Evolutionary conservation across 2,797 vertebrate species (phyloP), one percentile per base, ranked within the genome.

Genomic region (Malacoraja senta): DNA sequence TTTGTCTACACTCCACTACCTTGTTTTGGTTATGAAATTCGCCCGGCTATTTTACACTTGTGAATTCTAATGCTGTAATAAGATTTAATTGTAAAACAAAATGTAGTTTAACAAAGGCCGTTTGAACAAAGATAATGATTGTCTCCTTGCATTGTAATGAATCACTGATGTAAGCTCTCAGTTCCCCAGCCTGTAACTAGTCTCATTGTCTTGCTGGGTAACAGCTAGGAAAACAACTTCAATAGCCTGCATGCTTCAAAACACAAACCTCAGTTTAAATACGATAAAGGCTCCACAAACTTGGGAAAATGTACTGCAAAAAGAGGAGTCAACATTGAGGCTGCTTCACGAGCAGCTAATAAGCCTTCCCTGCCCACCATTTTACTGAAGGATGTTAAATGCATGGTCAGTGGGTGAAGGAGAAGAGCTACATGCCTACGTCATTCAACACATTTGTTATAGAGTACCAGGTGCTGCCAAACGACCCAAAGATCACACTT

Each of bases 151-250:
- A 68, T 32, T 17, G 84, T n/a, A 35, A 88, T 88, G 61, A 88
- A 65, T 8, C 63, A n/a, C n/a, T 65, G 84, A 32, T 88, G n/a
- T 32, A 65, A 88, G 13, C 32, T n/a, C n/a, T 8, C n/a, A 17
- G n/a, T 65, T 63, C 84, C 84, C 61, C 29, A 32, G 84, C n/a
- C 84, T 88, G 84, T 88, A 88, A 88, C 61, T 68, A 19, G n/a
- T 8, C 58, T 63, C 83, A 86, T 17, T 32, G 29, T n/a, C 15
- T 88, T 35, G 7, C n/a, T 65, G 29, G n/a, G 58, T 32, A 86
- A 32, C 4, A 8, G 24, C 17, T 35, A 68, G 84, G 17, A 68
- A 68, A 68, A 19, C 17, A 88, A 35, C 17, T 68, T n/a, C 38
- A 65, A 32, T 65, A 65, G 17, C 21, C 15, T 32, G 29, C 15